phyloP scores from a whole-genome alignment of 2,113 vertebrate species.

The Steatornis caripensis region DNA sequence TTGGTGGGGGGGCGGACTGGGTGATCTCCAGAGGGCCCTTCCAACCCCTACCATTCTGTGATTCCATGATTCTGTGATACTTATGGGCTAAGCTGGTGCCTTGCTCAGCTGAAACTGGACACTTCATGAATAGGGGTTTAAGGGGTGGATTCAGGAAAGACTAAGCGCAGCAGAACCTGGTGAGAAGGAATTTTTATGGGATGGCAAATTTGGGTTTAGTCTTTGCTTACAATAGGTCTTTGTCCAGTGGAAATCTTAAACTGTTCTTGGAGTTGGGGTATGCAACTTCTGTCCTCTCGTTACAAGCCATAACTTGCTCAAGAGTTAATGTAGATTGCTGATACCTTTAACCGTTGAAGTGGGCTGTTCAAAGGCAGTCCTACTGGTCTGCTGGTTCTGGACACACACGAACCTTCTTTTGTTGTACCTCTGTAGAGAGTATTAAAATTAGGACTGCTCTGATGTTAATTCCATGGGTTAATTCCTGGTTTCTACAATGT shows the following conservation, averaged over 20 bases:
- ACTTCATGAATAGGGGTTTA: neutral
- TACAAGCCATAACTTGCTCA: neutral
- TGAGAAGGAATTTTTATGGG: neutral
- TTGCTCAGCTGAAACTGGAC: neutral
- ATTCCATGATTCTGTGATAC: too few species aligned
- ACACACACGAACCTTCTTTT: neutral
- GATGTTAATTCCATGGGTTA: neutral
- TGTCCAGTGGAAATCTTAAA: neutral
- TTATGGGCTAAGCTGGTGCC: neutral
- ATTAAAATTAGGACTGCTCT: neutral
- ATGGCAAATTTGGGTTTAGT: neutral
- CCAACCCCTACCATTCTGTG: too few species aligned
- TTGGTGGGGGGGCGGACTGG: too few species aligned
- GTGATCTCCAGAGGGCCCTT: too few species aligned
- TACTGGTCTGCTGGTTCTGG: neutral
- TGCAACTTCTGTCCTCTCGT: neutral
- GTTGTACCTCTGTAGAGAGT: rapidly evolving
- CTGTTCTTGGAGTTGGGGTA: neutral
- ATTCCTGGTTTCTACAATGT: neutral
- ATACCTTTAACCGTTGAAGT: neutral
- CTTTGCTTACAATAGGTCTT: neutral
- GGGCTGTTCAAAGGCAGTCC: neutral
- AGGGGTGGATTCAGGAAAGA: neutral
- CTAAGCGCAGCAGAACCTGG: neutral
- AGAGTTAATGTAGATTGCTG: neutral